Evolutionary conservation across 2,797 vertebrate species (phyloP), one percentile per base, ranked within the genome.

Genomic region (Gymnothorax reevesii): DNA sequence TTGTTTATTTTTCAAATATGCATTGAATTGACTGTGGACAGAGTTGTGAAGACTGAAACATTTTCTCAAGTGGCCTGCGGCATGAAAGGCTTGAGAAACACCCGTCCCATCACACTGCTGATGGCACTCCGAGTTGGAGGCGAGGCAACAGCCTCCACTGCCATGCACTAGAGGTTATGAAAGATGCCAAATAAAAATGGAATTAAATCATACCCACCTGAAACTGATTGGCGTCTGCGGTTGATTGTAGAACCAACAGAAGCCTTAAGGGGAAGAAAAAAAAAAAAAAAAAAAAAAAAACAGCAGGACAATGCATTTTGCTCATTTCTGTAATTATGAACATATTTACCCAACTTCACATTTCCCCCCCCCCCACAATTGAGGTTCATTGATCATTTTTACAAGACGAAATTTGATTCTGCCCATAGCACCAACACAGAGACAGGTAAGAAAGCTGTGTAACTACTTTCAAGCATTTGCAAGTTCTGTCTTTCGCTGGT

Each of bases 181-280:
- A 73, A 73, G 27, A 12, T 5, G 33, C 33, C 27, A 13, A 25
- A 69, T 69, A 69, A 69, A 69, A 69, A 69, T 75, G 10, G 27
- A 33, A 33, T 75, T 15, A 42, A 22, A 49, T 77, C 33, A 77
- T 75, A 79, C 77, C 55, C 52, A 80, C 77, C 49, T 22, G 52
- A 15, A 55, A 80, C 6, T n/a, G 77, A n/a, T 8, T n/a, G 77
- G 17, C 77, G 77, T 80, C 52, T n/a, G 12, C 1, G 20, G 17
- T 12, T 75, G 10, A 33, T 13, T 42, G 77, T 80, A 4, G 77
- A 80, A 52, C 75, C 20, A 80, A 75, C 71, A 75, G 71, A 75
- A 42, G 88, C 87, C 88, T 90, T 90, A 42, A n/a, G n/a, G n/a
- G n/a, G n/a, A n/a, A n/a, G n/a, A n/a, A n/a, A 42, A 42, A 42